These are phyloP conservation scores for Ichneumon xanthorius DNA, from an alignment of 2,888 invertebrate species.

Conservation along the genomic window DNA sequence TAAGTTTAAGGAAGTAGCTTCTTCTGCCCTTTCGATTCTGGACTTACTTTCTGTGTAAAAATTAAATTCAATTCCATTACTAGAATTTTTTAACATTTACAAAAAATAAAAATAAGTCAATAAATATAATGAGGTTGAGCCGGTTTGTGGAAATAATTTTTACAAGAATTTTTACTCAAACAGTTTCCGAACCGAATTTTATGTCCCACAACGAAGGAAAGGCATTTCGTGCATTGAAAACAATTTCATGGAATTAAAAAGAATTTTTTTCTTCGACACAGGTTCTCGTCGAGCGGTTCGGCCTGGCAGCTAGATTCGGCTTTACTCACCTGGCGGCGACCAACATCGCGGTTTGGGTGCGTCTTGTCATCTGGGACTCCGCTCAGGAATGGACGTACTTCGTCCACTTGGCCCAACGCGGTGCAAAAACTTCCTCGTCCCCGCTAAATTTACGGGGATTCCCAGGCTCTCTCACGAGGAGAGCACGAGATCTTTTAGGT, in stretches of 20 bases:
- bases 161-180: not conserved
- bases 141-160: too few species aligned
- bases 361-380: constrained; percentile 86
- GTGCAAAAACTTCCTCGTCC: constrained; percentile 79
- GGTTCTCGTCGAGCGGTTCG: constrained; percentile 86
- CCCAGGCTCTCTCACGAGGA: constrained; percentile 83
- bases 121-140: too few species aligned
- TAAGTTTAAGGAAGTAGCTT: too few species aligned
- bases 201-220: not conserved
- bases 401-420: constrained; percentile 84
- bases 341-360: constrained; percentile 86
- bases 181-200: not conserved
- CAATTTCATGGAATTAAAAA: not conserved
- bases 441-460: constrained; percentile 84
- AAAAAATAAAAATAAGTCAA: too few species aligned
- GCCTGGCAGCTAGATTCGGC: constrained; percentile 85
- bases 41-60: too few species aligned
- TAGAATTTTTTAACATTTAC: too few species aligned
- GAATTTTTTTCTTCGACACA: constrained; percentile 68
- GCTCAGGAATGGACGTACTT: constrained; percentile 86
- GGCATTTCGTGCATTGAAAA: not conserved
- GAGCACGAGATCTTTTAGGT: constrained; percentile 81
- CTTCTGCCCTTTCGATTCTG: too few species aligned
- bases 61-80: too few species aligned
- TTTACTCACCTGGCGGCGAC: constrained; percentile 87